A percentile compares a stretch with the other conserved stretches of the same genome.
Conservation (phyloP, 2,888 invertebrate species). For the Tachystola acroxantha region DNA sequence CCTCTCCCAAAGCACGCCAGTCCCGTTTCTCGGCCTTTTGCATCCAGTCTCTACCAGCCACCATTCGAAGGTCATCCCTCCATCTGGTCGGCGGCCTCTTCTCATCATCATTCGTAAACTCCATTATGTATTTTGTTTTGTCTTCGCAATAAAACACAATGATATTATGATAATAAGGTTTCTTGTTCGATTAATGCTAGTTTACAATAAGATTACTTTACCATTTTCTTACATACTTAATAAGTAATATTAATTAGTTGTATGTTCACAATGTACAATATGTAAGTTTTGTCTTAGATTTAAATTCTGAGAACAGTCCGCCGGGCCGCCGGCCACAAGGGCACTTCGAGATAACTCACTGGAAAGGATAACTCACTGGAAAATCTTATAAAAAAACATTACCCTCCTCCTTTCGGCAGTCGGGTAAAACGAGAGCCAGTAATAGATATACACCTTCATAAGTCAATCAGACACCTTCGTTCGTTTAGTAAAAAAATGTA, state of each 20-base stretch:
- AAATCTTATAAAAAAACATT: neutral
- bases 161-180: constrained; percentile 77
- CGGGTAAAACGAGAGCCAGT: constrained; percentile 2
- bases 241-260: constrained; percentile 69
- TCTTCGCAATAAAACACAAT: constrained; percentile 68
- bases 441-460: neutral
- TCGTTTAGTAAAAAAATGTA: constrained; percentile 3
- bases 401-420: no score
- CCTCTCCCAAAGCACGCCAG: no score
- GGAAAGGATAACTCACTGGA: constrained; percentile 18
- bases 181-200: constrained; percentile 76
- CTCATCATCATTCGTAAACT: no score
- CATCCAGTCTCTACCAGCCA: no score
- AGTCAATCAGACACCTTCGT: neutral
- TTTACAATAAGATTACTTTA: constrained; percentile 76
- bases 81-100: no score
- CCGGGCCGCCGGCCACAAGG: constrained; percentile 69
- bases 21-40: no score
- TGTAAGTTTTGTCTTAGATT: constrained; percentile 61
- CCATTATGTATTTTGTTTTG: no score
- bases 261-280: constrained; percentile 78
- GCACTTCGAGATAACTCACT: constrained; percentile 64
- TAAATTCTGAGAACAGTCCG: constrained; percentile 68
- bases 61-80: no score
- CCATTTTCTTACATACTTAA: constrained; percentile 54